phyloP scores from a whole-genome alignment of 2,888 invertebrate genomes.

The Lagria hirta region DNA sequence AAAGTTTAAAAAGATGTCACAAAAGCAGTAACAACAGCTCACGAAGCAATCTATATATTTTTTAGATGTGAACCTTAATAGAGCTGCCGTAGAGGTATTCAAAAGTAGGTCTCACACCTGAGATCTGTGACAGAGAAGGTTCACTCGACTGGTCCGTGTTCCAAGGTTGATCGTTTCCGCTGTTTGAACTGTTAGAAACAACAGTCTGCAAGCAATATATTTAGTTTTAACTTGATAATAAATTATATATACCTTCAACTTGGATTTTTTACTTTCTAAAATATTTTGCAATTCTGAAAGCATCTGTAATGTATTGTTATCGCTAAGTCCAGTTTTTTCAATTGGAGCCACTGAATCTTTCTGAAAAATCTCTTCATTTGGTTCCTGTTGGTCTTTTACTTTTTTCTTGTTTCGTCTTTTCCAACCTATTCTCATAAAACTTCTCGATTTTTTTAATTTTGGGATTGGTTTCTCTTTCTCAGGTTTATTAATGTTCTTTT shows the following conservation, averaged over 20 bases:
- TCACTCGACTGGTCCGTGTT: not conserved
- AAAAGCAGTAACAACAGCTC: not conserved
- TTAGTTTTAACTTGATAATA: too few relatives aligned
- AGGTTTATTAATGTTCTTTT: constrained; percentile 7
- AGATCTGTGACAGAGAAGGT: constrained; percentile 7
- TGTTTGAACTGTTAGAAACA: not conserved
- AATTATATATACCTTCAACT: constrained; percentile 37
- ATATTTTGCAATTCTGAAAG: constrained; percentile 44
- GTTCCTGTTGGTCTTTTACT: constrained; percentile 13
- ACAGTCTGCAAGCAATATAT: not conserved
- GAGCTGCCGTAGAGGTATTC: too few relatives aligned
- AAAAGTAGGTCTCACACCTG: too few relatives aligned
- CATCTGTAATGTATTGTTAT: constrained; percentile 35
- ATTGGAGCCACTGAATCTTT: constrained; percentile 31
- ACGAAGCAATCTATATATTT: not conserved
- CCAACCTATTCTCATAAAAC: constrained; percentile 42
- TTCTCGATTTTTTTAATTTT: constrained; percentile 36
- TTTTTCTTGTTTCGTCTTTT: constrained; percentile 34
- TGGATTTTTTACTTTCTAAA: constrained; percentile 39
- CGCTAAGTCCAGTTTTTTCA: constrained; percentile 26
- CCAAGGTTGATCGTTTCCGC: not conserved
- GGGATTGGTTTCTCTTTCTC: constrained; percentile 7
- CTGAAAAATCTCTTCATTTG: constrained; percentile 38
- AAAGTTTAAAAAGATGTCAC: constrained; percentile 6
- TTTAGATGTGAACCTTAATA: too few relatives aligned